Evolutionary conservation across 2,113 vertebrate genomes (phyloP).

Genomic region (Madoqua kirkii): DNA sequence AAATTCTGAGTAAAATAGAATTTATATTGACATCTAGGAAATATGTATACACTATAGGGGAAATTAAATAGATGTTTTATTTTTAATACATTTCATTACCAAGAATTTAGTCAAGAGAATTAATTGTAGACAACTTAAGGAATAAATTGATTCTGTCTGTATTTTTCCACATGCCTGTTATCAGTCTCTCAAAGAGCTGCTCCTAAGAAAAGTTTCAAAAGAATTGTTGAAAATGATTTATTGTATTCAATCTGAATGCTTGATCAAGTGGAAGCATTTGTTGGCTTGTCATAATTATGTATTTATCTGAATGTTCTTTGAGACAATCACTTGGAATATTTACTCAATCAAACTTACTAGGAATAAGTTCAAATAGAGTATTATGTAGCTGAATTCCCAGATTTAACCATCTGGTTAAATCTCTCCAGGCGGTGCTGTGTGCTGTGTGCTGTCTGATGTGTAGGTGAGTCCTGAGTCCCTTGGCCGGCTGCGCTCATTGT

Average conservation of each 20-base stretch:
- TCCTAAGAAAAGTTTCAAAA: slow-evolving; percentile 19
- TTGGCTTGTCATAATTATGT: slow-evolving; percentile 10
- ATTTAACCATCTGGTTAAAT: not conserved
- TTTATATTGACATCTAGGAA: not conserved
- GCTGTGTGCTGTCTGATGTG: not conserved
- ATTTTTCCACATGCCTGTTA: slow-evolving; percentile 33
- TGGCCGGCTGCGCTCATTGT: too few species aligned
- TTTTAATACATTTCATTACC: slow-evolving; percentile 21
- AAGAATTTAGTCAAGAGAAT: not conserved
- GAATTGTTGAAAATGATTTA: slow-evolving; percentile 44
- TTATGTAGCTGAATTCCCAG: not conserved
- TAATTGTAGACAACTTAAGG: not conserved
- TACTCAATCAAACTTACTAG: slow-evolving; percentile 1
- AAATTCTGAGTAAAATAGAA: not conserved
- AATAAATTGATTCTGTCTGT: not conserved
- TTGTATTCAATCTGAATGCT: not conserved
- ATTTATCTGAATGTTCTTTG: not conserved
- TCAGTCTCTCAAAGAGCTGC: not conserved
- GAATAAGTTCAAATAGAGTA: slow-evolving; percentile 12
- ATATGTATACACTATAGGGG: not conserved
- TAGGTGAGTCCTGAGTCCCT: not conserved
- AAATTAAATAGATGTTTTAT: slow-evolving; percentile 4
- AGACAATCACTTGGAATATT: not conserved
- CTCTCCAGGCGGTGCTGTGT: not conserved
- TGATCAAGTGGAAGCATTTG: slow-evolving; percentile 1